Conservation (phyloP, 2,888 invertebrate genomes). For the Eremobia ochroleuca region DNA sequence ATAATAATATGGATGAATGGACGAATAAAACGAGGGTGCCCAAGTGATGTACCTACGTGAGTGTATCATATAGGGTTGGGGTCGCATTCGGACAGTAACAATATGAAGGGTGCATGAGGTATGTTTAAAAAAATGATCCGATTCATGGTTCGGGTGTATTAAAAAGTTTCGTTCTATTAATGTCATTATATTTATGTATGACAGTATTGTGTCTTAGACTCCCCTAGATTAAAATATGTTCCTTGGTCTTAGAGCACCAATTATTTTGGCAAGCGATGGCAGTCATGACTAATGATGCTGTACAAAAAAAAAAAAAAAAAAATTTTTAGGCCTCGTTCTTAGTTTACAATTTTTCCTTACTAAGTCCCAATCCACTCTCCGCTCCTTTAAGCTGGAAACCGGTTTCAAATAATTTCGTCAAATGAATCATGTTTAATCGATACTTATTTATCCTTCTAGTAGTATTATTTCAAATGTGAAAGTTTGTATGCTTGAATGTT, state of each 20-base stretch:
- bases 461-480: background rate
- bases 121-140: background rate
- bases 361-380: background rate
- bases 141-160: slow-evolving; percentile 10
- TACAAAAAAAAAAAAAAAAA: background rate
- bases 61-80: background rate
- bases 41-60: background rate
- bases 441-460: background rate
- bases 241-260: background rate
- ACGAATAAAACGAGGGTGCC: slow-evolving; percentile 11
- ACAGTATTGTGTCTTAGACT: background rate
- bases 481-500: background rate
- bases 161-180: background rate
- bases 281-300: background rate
- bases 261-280: background rate
- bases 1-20: background rate
- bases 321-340: background rate
- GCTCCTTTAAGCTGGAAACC: background rate
- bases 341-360: background rate
- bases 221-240: too few species aligned
- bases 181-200: background rate
- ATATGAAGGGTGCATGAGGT: background rate
- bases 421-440: background rate
- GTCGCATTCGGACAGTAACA: background rate
- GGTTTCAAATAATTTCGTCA: background rate